These are phyloP conservation scores for Psilopogon haemacephalus DNA, from an alignment of 2,113 vertebrate genomes.

Conservation along the genomic window DNA sequence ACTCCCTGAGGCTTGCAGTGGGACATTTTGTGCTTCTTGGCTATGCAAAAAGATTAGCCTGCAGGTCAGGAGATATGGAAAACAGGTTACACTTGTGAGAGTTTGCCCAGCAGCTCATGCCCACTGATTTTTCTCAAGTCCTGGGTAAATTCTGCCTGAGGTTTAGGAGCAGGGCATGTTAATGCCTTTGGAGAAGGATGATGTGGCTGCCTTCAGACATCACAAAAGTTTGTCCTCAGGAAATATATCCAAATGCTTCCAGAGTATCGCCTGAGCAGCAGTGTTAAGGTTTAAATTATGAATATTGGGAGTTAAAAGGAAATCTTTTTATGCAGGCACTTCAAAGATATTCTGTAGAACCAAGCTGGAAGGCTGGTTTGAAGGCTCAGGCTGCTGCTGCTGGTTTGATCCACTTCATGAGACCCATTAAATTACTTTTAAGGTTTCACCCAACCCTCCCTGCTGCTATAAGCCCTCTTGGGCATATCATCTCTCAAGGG, in stretches of 20 bases:
- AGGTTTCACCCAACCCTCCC: not conserved
- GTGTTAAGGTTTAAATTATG: not conserved
- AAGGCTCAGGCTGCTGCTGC: not conserved
- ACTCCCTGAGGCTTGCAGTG: not conserved
- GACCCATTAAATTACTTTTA: not conserved
- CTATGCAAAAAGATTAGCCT: not conserved
- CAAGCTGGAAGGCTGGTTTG: not conserved
- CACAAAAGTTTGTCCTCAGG: not conserved
- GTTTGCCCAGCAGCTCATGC: not conserved
- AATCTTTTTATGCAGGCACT: not conserved
- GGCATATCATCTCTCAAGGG: not conserved
- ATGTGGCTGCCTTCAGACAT: not conserved
- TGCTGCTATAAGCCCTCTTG: not conserved
- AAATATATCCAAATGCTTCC: not conserved
- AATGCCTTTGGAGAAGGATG: not conserved
- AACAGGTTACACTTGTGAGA: not conserved
- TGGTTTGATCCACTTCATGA: not conserved
- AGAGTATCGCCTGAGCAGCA: not conserved
- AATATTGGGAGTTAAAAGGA: not conserved
- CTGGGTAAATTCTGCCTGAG: not conserved
- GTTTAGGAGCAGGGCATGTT: not conserved
- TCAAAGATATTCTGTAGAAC: not conserved
- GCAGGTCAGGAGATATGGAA: not conserved
- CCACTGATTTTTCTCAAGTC: not conserved
- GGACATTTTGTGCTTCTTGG: not conserved